phyloP scores from a whole-genome alignment of 2,113 vertebrate genomes.

The Barnardius zonarius region DNA sequence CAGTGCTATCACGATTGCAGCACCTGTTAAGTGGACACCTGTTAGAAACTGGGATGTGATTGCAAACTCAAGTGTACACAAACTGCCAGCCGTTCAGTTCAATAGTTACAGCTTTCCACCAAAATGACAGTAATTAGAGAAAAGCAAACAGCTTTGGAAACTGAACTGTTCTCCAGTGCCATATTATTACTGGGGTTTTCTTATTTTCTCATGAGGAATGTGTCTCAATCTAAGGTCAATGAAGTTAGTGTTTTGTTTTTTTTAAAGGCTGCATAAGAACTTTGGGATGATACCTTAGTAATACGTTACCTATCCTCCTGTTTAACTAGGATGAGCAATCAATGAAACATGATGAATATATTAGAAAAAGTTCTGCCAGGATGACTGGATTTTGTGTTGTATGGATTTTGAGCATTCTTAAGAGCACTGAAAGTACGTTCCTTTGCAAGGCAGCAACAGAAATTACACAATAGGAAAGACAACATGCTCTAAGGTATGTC shows the following conservation, averaged over 20 bases:
- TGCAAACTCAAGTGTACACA: background rate
- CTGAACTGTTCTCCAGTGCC: background rate
- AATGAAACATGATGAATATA: background rate
- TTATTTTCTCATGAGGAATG: background rate
- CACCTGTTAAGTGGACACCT: background rate
- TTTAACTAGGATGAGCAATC: background rate
- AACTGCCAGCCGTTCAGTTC: background rate
- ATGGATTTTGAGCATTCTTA: background rate
- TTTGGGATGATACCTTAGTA: background rate
- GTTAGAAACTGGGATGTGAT: background rate
- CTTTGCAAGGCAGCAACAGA: background rate
- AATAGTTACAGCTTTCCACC: background rate
- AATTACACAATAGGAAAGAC: background rate
- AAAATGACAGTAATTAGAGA: background rate
- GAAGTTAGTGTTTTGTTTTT: background rate
- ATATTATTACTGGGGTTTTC: background rate
- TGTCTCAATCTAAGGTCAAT: background rate
- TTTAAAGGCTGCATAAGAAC: background rate
- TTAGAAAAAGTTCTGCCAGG: background rate
- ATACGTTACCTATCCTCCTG: background rate
- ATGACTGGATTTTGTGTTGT: background rate
- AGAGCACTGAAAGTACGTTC: background rate
- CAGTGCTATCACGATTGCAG: background rate
- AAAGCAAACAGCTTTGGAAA: background rate
- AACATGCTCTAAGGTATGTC: background rate